Conservation (phyloP, 53 echinoderm and acorn worm genomes). For the Stichopus horrens region DNA sequence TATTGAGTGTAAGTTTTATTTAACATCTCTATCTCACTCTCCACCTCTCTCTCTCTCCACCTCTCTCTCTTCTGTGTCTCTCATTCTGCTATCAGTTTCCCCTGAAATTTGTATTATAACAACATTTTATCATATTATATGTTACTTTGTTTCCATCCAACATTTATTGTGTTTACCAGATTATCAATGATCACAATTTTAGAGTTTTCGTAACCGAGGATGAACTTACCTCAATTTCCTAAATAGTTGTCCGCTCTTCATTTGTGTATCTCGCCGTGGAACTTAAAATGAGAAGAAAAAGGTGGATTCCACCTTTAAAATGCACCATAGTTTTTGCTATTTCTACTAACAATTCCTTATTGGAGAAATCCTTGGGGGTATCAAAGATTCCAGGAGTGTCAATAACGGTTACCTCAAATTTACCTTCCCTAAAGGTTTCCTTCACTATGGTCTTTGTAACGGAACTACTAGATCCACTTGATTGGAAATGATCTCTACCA, state of each 20-base stretch:
- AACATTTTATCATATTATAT: no score
- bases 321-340: slow-evolving; percentile 12
- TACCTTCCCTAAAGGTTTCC: background rate
- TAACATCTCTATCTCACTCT: no score
- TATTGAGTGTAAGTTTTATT: no score
- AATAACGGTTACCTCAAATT: background rate
- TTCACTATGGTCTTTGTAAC: background rate
- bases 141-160: no score
- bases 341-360: background rate
- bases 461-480: background rate
- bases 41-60: no score
- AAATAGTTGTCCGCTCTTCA: background rate
- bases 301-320: background rate
- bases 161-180: no score
- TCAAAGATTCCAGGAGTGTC: slow-evolving; percentile 15
- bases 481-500: background rate
- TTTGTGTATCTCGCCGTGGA: background rate
- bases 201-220: no score
- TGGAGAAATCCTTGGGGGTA: background rate
- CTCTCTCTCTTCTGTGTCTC: no score
- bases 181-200: no score
- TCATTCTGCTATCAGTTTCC: no score
- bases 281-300: background rate
- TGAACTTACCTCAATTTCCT: background rate
- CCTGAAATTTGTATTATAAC: no score